Conservation (phyloP, 2,888 invertebrate genomes). For the Clitarchus hookeri region DNA sequence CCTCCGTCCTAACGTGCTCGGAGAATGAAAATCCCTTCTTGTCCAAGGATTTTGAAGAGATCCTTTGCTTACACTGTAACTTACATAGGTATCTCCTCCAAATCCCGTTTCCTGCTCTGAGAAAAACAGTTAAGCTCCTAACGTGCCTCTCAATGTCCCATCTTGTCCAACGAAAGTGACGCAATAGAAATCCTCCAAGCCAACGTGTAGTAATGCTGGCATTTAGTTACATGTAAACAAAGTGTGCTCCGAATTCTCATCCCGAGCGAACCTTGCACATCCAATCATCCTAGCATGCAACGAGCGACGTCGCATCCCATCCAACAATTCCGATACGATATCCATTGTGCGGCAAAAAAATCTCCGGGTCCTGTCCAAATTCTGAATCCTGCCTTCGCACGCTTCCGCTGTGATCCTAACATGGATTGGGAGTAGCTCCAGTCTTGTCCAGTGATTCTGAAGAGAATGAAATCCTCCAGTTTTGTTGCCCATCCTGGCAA, state of each 20-base stretch:
- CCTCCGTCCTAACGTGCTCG: background rate
- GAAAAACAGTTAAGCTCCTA: background rate
- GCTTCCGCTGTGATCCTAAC: background rate
- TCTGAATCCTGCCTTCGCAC: too few species aligned
- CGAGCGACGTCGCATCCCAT: background rate
- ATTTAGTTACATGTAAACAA: too few species aligned
- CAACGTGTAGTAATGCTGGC: too few species aligned
- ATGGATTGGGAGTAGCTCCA: slow-evolving; percentile 14
- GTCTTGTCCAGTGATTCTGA: background rate
- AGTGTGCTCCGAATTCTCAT: too few species aligned
- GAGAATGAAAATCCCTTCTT: background rate
- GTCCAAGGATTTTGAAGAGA: background rate
- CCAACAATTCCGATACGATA: background rate
- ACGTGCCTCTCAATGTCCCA: background rate
- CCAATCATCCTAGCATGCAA: background rate
- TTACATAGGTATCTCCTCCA: background rate
- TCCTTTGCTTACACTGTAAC: background rate
- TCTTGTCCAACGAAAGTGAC: background rate
- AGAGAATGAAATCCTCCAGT: background rate
- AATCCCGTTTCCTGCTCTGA: background rate
- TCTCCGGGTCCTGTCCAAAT: background rate
- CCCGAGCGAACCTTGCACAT: background rate
- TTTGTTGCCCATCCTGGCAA: background rate
- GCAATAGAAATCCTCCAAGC: background rate
- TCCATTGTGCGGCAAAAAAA: background rate